Conservation (phyloP, 1,140 invertebrate genomes). For the Bombus difficillimus region DNA sequence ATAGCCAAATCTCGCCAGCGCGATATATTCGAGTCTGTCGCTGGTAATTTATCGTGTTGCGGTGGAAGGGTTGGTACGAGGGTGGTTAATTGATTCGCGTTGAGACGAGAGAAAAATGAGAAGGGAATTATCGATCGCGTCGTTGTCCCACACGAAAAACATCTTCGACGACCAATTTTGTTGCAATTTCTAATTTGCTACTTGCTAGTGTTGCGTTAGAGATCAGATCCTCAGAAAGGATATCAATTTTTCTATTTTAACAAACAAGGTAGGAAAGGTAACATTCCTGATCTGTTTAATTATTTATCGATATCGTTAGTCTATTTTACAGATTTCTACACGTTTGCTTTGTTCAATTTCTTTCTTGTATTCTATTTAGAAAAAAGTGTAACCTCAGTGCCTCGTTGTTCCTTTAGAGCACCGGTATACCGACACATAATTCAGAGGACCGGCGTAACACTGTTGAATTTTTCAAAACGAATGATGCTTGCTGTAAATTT, state of each 20-base stretch:
- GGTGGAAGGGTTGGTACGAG: background rate
- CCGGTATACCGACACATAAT: background rate
- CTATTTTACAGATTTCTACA: no score
- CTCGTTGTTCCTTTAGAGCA: background rate
- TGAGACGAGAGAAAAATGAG: background rate
- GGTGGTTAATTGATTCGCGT: slow-evolving; percentile 8
- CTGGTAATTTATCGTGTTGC: background rate
- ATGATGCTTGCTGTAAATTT: background rate
- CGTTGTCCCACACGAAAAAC: background rate
- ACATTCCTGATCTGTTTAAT: no score
- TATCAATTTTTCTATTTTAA: background rate
- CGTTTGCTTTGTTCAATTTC: no score
- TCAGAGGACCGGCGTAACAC: background rate
- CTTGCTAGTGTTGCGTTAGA: background rate
- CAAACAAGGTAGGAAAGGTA: no score
- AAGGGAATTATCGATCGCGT: background rate
- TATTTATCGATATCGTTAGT: no score
- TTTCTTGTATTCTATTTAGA: background rate
- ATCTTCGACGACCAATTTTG: background rate
- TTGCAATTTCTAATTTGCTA: background rate
- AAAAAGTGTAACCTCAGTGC: background rate
- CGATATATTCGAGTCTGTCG: background rate
- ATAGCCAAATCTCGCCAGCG: slow-evolving; percentile 1
- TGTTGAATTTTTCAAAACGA: background rate
- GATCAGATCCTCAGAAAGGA: background rate